Evolutionary conservation across 2,797 vertebrate genomes (phyloP), one percentile per base, ranked within the genome.

Genomic region (Lindbergichthys nudifrons): DNA sequence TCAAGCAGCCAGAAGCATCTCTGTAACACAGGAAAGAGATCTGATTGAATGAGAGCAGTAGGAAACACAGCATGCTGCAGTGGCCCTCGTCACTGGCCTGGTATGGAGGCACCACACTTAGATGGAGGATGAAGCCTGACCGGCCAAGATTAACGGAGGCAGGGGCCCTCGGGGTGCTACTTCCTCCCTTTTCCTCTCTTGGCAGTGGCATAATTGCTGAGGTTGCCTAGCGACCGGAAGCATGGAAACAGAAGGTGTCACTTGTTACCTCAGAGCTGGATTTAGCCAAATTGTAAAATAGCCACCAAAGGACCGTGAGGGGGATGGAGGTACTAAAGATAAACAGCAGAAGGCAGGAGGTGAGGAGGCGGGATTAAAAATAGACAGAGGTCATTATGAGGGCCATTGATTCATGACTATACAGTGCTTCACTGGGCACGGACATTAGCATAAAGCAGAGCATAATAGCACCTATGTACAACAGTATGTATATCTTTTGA

Each of bases 211-310:
- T 94, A 91, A 93, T 92, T 89, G 90, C 89, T 90, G 79, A 85
- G 85, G 94, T 95, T 94, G 94, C 94, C 91, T 94, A 93, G 94
- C 91, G 90, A 95, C 94, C 79, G 85, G 90, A 92, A 91, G 88
- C 90, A 91, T 92, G 84, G 92, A 93, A 92, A 93, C 90, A 89
- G 92, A 93, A 92, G 87, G 92, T 97, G 96, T 98, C 96, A 96
- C 91, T 90, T 95, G 94, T 96, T 96, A 97, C 96, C 96, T 97
- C 96, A 97, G 95, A 97, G 96, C 95, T 94, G 68, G 89, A 97
- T 96, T 96, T 97, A 96, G 96, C 80, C 82, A 95, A 96, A 96
- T 95, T 94, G 95, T 92, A 94, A 96, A 96, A 96, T 96, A 95
- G 87, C 85, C 88, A 81, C 83, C 61, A 74, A 85, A 81, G 94